A percentile compares a stretch with the other conserved stretches of the same genome.
Conservation (phyloP, 1,140 invertebrate genomes). For the Bombyx mori region ASM3026992v2 NC_085124.1:405001-405500, state of each 20-base stretch:
- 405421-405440: conserved; percentile 1
- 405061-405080: conserved; percentile 26
- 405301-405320: not conserved
- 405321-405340: too few relatives aligned
- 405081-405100: too few relatives aligned
- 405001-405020: conserved; percentile 48
- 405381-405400: conserved; percentile 2
- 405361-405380: not conserved
- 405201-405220: conserved; percentile 6
- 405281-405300: not conserved
- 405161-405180: conserved; percentile 5
- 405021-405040: conserved; percentile 30
- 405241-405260: too few relatives aligned
- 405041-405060: conserved; percentile 34
- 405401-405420: conserved; percentile 1
- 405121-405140: conserved; percentile 10
- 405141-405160: conserved; percentile 19
- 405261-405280: too few relatives aligned
- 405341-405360: not conserved
- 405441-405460: conserved; percentile 5
- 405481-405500: conserved; percentile 16
- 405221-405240: too few relatives aligned
- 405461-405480: conserved; percentile 9
- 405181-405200: not conserved
- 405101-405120: conserved; percentile 13